phyloP scores from a whole-genome alignment of 2,888 invertebrate species.

The Orthonevra nobilis region DNA sequence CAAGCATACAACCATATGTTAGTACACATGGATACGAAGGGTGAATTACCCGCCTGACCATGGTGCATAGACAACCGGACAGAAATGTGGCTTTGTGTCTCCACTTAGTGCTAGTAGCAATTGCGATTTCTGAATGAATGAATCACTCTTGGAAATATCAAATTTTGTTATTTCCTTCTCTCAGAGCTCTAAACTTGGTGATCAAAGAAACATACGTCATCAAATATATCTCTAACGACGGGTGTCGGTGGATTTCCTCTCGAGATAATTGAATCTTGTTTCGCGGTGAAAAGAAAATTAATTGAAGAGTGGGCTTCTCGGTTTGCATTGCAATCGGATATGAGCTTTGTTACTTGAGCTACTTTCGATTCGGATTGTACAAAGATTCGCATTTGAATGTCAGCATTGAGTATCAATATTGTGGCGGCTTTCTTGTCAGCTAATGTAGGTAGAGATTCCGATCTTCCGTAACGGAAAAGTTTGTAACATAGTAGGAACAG shows the following conservation, averaged over 20 bases:
- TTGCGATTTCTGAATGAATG: conserved; percentile 30
- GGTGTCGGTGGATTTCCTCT: conserved; percentile 21
- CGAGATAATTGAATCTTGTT: not conserved
- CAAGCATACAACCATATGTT: no score
- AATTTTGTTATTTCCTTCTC: conserved; percentile 24
- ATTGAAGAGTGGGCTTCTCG: not conserved
- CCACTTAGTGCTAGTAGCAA: conserved; percentile 3
- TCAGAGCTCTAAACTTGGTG: not conserved
- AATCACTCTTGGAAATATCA: conserved; percentile 44
- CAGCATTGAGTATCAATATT: conserved; percentile 15
- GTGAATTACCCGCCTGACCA: conserved; percentile 22
- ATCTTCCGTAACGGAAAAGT: conserved; percentile 4
- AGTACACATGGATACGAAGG: no score
- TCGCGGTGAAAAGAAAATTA: conserved; percentile 9
- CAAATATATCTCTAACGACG: no score
- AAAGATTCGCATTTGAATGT: not conserved
- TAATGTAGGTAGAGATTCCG: conserved; percentile 6
- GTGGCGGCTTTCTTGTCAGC: not conserved
- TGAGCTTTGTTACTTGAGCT: conserved; percentile 27
- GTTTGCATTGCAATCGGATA: conserved; percentile 2
- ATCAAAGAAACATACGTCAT: not conserved
- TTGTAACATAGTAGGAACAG: not conserved
- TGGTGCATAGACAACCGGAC: not conserved
- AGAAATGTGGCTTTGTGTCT: not conserved
- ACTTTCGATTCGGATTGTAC: conserved; percentile 23